phyloP scores from a whole-genome alignment of 1,140 invertebrate species.

The Macrobrachium rosenbergii region DNA sequence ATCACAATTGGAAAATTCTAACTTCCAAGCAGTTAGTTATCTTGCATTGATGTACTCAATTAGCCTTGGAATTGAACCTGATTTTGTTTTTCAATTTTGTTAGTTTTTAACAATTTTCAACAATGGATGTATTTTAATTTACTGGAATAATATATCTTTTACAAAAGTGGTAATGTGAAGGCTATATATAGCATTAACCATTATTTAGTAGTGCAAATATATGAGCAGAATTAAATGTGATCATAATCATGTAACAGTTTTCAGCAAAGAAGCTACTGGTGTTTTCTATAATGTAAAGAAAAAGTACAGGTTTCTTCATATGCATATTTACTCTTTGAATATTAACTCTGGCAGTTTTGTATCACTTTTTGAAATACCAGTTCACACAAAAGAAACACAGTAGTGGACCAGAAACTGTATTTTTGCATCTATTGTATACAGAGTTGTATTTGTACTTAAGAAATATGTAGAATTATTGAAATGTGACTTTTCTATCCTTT shows the following conservation, averaged over 20 bases:
- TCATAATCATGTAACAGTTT: no score
- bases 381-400: conserved; percentile 48
- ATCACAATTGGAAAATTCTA: no score
- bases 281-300: background rate
- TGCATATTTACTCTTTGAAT: conserved; percentile 10
- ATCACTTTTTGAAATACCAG: background rate
- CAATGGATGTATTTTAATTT: background rate
- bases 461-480: conserved; percentile 44
- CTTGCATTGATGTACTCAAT: no score
- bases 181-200: no score
- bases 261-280: no score
- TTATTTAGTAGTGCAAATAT: no score
- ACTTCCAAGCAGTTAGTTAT: no score
- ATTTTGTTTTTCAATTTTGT: background rate
- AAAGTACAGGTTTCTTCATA: background rate
- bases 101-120: background rate
- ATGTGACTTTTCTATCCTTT: conserved; percentile 19
- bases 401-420: conserved; percentile 59
- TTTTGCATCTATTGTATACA: conserved; percentile 64
- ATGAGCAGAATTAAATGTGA: no score
- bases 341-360: background rate
- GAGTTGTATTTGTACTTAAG: conserved; percentile 63
- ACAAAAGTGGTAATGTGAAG: no score
- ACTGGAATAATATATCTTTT: background rate
- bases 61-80: no score